These are phyloP conservation scores for Salpingus planirostris DNA, from an alignment of 2,888 invertebrate genomes.

Conservation along the genomic window DNA sequence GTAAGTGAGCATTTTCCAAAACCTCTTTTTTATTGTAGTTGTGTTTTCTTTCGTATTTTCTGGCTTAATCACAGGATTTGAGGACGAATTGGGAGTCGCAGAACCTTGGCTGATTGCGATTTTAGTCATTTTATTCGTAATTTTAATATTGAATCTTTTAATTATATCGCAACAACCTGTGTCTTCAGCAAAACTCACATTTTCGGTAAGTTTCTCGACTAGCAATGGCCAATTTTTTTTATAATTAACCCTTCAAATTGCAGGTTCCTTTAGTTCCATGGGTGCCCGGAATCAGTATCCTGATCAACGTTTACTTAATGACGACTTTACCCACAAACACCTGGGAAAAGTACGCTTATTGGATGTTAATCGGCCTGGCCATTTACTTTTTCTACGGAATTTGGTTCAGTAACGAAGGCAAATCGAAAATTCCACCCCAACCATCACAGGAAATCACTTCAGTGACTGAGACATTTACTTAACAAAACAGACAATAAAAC, in stretches of 20 bases:
- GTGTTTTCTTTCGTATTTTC: constrained; percentile 32
- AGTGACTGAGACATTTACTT: background rate
- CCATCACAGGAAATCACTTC: too few relatives aligned
- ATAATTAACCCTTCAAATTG: constrained; percentile 18
- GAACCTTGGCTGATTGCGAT: constrained; percentile 24
- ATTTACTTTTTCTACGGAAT: constrained; percentile 50
- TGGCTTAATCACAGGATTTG: constrained; percentile 32
- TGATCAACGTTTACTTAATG: constrained; percentile 81
- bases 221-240: constrained; percentile 2
- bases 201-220: constrained; percentile 44
- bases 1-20: too few relatives aligned
- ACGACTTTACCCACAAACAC: constrained; percentile 65
- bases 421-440: background rate
- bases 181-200: constrained; percentile 52
- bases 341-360: constrained; percentile 72
- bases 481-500: background rate
- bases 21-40: constrained; percentile 25
- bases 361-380: constrained; percentile 64
- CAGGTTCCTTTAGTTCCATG: constrained; percentile 79
- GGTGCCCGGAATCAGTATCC: constrained; percentile 70
- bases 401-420: constrained; percentile 54
- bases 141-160: constrained; percentile 42
- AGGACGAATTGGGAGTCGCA: constrained; percentile 34
- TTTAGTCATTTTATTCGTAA: constrained; percentile 18
- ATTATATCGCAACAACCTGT: constrained; percentile 55